phyloP scores from a whole-genome alignment of 2,888 invertebrate genomes.

The Rhabditoides inermis region DNA sequence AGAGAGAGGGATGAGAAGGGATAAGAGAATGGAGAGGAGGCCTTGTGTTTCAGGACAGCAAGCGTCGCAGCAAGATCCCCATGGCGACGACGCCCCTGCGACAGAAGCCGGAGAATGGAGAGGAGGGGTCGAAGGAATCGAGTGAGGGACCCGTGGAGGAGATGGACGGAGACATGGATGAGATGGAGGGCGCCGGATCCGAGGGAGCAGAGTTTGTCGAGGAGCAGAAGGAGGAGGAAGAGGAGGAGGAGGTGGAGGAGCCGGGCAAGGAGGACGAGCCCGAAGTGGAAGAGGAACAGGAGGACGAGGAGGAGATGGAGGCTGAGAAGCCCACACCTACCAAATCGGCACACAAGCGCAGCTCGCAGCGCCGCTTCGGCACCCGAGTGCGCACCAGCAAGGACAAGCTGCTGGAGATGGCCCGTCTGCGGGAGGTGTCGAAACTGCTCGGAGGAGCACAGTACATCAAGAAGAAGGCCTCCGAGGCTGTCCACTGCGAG shows the following conservation, averaged over 20 bases:
- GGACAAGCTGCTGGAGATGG: slow-evolving; percentile 35
- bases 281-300: slow-evolving; percentile 6
- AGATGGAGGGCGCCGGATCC: slow-evolving; percentile 1
- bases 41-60: too few relatives aligned
- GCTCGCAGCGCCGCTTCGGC: slow-evolving; percentile 27
- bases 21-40: too few relatives aligned
- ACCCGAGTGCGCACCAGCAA: slow-evolving; percentile 26
- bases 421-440: slow-evolving; percentile 32
- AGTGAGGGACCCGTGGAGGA: slow-evolving; percentile 1
- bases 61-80: slow-evolving; percentile 40
- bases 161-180: slow-evolving; percentile 2
- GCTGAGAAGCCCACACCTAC: background rate
- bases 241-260: slow-evolving; percentile 3
- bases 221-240: slow-evolving; percentile 9
- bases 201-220: slow-evolving; percentile 2
- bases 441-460: slow-evolving; percentile 47
- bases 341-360: slow-evolving; percentile 1
- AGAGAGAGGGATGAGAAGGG: too few relatives aligned
- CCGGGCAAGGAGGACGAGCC: slow-evolving; percentile 4
- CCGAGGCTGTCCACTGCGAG: slow-evolving; percentile 39
- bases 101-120: background rate
- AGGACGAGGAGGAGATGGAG: slow-evolving; percentile 12
- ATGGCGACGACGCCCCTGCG: slow-evolving; percentile 18
- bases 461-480: slow-evolving; percentile 46
- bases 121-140: background rate